These are phyloP conservation scores for Pterobdella sp. DNA, from an alignment of 2,888 invertebrate genomes.

Conservation along the genomic window DNA sequence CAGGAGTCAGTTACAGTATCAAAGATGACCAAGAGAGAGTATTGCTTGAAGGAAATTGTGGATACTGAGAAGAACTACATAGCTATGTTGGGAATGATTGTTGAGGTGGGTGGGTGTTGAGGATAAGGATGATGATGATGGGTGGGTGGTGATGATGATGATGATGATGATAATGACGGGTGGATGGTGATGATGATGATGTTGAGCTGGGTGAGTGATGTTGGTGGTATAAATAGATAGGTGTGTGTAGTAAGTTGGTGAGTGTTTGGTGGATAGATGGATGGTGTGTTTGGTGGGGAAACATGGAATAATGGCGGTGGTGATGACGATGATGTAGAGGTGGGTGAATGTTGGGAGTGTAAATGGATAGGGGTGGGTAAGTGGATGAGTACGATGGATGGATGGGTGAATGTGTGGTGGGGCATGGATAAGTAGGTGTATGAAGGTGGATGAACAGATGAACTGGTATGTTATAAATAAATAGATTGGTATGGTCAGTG, in stretches of 20 bases:
- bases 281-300: too few species aligned
- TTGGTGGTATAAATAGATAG: background rate
- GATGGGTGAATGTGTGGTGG: background rate
- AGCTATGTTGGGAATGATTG: constrained; percentile 68
- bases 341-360: constrained; percentile 77
- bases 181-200: background rate
- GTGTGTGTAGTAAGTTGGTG: background rate
- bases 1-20: constrained; percentile 16
- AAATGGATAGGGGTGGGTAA: constrained; percentile 41
- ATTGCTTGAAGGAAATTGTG: constrained; percentile 69
- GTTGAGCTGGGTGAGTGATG: background rate
- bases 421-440: background rate
- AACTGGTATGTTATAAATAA: too few species aligned
- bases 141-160: background rate
- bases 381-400: background rate
- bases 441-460: too few species aligned
- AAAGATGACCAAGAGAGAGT: constrained; percentile 74
- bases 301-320: too few species aligned
- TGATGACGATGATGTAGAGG: too few species aligned
- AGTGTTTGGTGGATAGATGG: background rate
- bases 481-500: background rate
- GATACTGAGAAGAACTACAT: constrained; percentile 96
- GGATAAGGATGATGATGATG: too few species aligned
- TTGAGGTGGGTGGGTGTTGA: constrained; percentile 41
- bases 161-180: background rate